A percentile compares a stretch with the other conserved stretches of the same genome.
These are phyloP conservation scores for Protobothrops flavoviridis DNA, from an alignment of 2,113 vertebrate genomes.

Conservation along the genomic window DNA sequence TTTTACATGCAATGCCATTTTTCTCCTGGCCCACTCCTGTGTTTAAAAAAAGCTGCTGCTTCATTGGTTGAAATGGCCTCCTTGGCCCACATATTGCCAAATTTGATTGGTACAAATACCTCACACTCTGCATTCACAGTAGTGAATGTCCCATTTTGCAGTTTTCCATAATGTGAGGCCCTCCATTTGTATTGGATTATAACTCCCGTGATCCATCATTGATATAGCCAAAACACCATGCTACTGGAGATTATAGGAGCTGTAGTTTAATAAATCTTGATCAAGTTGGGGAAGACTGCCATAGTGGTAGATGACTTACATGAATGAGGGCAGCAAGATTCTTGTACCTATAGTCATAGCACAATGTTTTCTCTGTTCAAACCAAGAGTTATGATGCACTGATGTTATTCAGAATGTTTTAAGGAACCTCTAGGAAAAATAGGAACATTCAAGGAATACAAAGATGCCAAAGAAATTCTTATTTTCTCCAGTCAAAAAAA, in stretches of 20 bases:
- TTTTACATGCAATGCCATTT: background rate
- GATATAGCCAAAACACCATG: background rate
- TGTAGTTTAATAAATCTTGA: background rate
- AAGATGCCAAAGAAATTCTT: background rate
- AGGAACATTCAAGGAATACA: background rate
- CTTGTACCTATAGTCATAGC: background rate
- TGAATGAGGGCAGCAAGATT: background rate
- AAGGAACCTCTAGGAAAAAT: background rate
- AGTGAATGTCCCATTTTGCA: background rate
- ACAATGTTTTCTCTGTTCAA: background rate
- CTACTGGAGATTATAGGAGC: background rate
- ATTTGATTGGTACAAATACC: background rate
- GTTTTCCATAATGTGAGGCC: background rate
- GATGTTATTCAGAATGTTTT: background rate
- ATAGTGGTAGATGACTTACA: background rate
- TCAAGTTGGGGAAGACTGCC: background rate
- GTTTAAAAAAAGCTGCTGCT: background rate
- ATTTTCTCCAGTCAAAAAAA: background rate
- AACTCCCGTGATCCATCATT: background rate
- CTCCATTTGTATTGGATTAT: background rate
- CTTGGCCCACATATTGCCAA: background rate
- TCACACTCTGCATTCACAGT: background rate
- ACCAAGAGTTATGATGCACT: background rate
- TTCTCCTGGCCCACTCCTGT: background rate
- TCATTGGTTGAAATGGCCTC: background rate